phyloP scores from a whole-genome alignment of 2,113 vertebrate genomes.

The Amphiprion ocellaris region DNA sequence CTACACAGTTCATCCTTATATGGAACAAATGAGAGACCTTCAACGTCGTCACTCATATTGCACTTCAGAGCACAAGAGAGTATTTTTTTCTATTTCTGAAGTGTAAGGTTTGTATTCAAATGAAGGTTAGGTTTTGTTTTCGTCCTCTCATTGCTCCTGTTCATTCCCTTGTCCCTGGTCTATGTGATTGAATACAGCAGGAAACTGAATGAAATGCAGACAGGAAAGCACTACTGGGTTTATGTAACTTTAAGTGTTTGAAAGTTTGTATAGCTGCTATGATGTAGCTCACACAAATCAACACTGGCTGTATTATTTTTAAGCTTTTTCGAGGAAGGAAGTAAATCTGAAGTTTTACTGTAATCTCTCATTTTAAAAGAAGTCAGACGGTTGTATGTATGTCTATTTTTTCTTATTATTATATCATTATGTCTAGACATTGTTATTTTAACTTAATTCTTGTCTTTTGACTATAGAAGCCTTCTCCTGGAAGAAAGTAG shows the following conservation, averaged over 20 bases:
- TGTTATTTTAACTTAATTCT: background rate
- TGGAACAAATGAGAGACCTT: slow-evolving; percentile 50
- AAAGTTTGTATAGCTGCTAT: background rate
- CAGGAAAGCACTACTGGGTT: slow-evolving; percentile 16
- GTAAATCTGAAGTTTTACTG: slow-evolving; percentile 5
- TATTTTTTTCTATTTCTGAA: slow-evolving; percentile 52
- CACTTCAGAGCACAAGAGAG: slow-evolving; percentile 25
- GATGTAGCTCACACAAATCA: background rate
- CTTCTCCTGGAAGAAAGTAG: slow-evolving; percentile 94
- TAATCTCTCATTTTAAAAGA: background rate
- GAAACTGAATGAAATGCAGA: slow-evolving; percentile 24
- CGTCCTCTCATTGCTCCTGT: background rate
- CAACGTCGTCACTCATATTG: slow-evolving; percentile 31
- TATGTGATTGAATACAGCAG: slow-evolving; percentile 30
- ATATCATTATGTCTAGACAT: background rate
- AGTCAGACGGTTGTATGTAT: background rate
- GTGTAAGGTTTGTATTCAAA: slow-evolving; percentile 16
- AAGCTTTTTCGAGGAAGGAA: slow-evolving; percentile 3
- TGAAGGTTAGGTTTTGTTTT: slow-evolving; percentile 24
- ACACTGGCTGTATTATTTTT: background rate
- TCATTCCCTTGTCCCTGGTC: slow-evolving; percentile 8
- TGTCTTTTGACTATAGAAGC: slow-evolving; percentile 67
- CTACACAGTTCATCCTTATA: slow-evolving; percentile 62
- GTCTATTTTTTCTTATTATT: background rate
- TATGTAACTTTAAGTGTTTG: slow-evolving; percentile 12